A percentile compares a stretch with the other conserved stretches of the same genome.
These are phyloP conservation scores for Melipona beecheii DNA, from an alignment of 2,888 invertebrate genomes.

Conservation along the genomic window DNA sequence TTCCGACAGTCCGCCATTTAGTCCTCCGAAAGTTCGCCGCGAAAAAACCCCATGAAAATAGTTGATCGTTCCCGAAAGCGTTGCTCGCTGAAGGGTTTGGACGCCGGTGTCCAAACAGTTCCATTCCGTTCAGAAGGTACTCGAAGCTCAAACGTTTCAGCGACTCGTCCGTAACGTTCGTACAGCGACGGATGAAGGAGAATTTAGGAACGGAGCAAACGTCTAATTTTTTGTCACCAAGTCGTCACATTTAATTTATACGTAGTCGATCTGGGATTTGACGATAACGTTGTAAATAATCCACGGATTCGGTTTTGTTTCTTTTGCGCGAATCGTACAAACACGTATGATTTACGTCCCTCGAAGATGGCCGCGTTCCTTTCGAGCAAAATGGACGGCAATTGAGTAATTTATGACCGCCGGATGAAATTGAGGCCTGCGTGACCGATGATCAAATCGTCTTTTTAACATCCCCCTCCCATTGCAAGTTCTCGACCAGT, in stretches of 20 bases:
- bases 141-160: not conserved
- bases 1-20: too few species aligned
- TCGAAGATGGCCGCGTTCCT: constrained; percentile 21
- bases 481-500: not conserved
- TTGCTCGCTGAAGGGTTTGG: constrained; percentile 5
- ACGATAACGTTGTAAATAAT: not conserved
- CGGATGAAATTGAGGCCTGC: constrained; percentile 28
- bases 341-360: constrained; percentile 46
- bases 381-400: constrained; percentile 31
- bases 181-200: not conserved
- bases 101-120: not conserved
- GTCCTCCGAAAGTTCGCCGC: constrained; percentile 48
- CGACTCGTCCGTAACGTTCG: not conserved
- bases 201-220: not conserved
- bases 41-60: constrained; percentile 34
- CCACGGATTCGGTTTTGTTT: constrained; percentile 31
- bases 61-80: constrained; percentile 26
- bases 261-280: not conserved
- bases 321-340: constrained; percentile 16
- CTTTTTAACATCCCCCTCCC: constrained; percentile 22
- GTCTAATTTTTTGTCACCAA: not conserved
- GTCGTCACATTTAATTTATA: not conserved
- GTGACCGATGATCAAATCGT: constrained; percentile 12
- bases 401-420: constrained; percentile 44
- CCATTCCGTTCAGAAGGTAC: not conserved